Conservation (phyloP, 2,888 invertebrate species). For the Sturmia bella region DNA sequence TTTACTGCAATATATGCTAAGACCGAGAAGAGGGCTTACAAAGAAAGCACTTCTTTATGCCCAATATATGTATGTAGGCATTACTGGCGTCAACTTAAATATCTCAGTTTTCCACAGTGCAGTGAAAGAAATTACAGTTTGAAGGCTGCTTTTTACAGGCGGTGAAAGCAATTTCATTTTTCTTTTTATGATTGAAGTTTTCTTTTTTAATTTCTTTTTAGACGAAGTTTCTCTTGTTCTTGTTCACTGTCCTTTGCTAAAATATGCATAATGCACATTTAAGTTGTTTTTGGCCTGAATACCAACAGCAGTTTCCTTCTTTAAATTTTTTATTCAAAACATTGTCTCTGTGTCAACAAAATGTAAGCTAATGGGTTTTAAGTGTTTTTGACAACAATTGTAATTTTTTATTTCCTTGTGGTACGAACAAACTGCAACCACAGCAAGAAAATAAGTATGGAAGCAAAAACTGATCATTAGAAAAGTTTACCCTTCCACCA, state of each 20-base stretch:
- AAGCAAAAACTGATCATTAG: slow-evolving; percentile 64
- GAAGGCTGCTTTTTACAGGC: slow-evolving; percentile 62
- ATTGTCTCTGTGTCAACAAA: slow-evolving; percentile 69
- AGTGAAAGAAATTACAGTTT: slow-evolving; percentile 47
- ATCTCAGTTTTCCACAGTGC: slow-evolving; percentile 8
- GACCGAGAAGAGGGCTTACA: too few species aligned
- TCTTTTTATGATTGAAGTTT: slow-evolving; percentile 31
- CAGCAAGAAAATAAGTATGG: background rate
- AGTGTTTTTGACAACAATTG: slow-evolving; percentile 71
- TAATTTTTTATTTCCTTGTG: slow-evolving; percentile 69
- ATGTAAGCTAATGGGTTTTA: slow-evolving; percentile 69
- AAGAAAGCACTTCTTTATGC: background rate
- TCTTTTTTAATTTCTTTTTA: slow-evolving; percentile 12
- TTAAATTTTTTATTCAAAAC: slow-evolving; percentile 33
- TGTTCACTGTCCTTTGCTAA: slow-evolving; percentile 54
- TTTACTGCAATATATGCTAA: too few species aligned
- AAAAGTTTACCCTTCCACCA: slow-evolving; percentile 47
- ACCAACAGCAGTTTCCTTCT: slow-evolving; percentile 60
- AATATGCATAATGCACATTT: slow-evolving; percentile 68
- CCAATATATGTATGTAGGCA: too few species aligned
- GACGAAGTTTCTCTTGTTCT: slow-evolving; percentile 19
- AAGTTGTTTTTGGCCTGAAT: slow-evolving; percentile 57
- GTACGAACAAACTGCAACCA: slow-evolving; percentile 49
- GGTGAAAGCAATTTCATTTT: slow-evolving; percentile 35
- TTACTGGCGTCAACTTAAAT: background rate